Conservation (phyloP, 2,797 vertebrate genomes). For the Anabas testudineus region DNA sequence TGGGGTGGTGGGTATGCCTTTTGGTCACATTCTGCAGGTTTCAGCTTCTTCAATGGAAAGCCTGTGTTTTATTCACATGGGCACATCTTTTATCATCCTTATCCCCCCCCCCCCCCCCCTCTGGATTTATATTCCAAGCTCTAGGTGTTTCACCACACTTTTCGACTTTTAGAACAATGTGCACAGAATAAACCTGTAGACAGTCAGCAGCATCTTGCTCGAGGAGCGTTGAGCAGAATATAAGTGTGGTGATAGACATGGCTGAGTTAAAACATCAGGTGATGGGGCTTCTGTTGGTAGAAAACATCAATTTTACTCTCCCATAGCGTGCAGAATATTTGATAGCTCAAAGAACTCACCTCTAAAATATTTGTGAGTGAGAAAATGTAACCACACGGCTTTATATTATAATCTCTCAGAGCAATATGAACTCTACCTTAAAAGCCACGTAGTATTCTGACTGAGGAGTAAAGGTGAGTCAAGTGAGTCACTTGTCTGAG, state of each 20-base stretch:
- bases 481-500: slow-evolving; percentile 55
- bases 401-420: not conserved
- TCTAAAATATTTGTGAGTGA: not conserved
- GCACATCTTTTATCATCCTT: slow-evolving; percentile 25
- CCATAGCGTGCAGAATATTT: not conserved
- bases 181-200: slow-evolving; percentile 12
- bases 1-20: slow-evolving; percentile 33
- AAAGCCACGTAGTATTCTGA: slow-evolving; percentile 32
- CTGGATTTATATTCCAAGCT: slow-evolving; percentile 45
- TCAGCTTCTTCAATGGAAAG: slow-evolving; percentile 32
- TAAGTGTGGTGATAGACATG: not conserved
- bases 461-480: slow-evolving; percentile 47
- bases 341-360: not conserved
- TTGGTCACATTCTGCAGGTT: slow-evolving; percentile 48
- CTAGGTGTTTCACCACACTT: slow-evolving; percentile 34
- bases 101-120: slow-evolving; percentile 24
- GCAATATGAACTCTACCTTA: slow-evolving; percentile 31
- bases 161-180: slow-evolving; percentile 9
- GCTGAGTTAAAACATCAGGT: not conserved
- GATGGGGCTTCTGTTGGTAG: not conserved
- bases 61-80: slow-evolving; percentile 52
- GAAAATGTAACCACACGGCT: not conserved
- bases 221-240: not conserved
- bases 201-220: slow-evolving; percentile 2
- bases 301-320: not conserved